Conservation (phyloP, 2,797 vertebrate genomes). For the Astyanax mexicanus region DNA sequence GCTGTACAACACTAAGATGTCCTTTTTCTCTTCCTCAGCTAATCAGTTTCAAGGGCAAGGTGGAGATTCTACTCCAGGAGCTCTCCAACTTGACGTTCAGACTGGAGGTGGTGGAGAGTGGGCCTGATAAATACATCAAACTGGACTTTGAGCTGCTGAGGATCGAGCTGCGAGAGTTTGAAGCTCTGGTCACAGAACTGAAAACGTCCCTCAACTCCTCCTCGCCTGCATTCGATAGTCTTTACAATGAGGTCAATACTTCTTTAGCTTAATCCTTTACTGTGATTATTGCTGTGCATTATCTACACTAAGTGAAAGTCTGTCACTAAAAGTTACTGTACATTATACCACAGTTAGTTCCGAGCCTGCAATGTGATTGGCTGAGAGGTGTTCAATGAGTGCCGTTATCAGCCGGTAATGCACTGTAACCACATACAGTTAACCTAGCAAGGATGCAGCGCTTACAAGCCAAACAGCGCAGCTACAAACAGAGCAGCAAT, state of each 20-base stretch:
- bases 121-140: slow-evolving; percentile 77
- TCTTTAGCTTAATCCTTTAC: background rate
- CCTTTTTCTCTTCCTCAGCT: slow-evolving; percentile 70
- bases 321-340: no score
- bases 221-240: slow-evolving; percentile 74
- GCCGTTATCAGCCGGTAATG: no score
- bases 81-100: slow-evolving; percentile 78
- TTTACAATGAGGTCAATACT: slow-evolving; percentile 81
- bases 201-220: slow-evolving; percentile 70
- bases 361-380: no score
- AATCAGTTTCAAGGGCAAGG: slow-evolving; percentile 70
- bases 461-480: no score
- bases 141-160: slow-evolving; percentile 87
- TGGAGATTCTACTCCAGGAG: slow-evolving; percentile 77
- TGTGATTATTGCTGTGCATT: background rate
- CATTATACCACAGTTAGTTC: no score
- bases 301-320: no score
- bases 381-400: no score
- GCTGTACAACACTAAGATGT: background rate
- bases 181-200: slow-evolving; percentile 76
- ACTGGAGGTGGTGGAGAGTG: slow-evolving; percentile 76
- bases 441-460: no score
- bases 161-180: slow-evolving; percentile 81
- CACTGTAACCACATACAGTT: no score
- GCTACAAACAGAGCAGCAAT: no score